Conservation (phyloP, 2,888 invertebrate genomes). For the Luperina nickerlii region DNA sequence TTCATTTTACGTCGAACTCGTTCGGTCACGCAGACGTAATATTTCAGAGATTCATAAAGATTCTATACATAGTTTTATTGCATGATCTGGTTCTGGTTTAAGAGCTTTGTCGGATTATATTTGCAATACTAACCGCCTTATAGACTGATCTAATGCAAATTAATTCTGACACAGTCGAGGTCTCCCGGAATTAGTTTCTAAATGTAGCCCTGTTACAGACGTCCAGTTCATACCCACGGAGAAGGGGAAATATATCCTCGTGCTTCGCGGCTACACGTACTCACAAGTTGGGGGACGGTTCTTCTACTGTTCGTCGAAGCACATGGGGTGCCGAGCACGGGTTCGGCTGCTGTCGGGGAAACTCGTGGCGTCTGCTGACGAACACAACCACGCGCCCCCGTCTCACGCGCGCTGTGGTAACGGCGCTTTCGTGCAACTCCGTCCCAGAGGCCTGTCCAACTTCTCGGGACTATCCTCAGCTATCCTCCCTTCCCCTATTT, state of each 20-base stretch:
- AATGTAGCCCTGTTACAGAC: conserved; percentile 79
- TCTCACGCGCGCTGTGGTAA: conserved; percentile 88
- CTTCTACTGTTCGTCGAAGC: conserved; percentile 88
- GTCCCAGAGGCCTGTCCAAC: conserved; percentile 75
- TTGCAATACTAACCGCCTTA: conserved; percentile 8
- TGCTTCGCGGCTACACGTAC: conserved; percentile 86
- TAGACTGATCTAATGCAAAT: conserved; percentile 5
- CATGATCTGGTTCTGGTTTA: conserved; percentile 15
- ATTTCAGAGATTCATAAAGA: background rate
- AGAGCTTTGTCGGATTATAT: conserved; percentile 21
- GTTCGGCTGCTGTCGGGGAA: conserved; percentile 83
- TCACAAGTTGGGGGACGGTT: conserved; percentile 88
- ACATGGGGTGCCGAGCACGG: conserved; percentile 86
- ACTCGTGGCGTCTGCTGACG: conserved; percentile 84
- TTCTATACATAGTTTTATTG: conserved; percentile 8
- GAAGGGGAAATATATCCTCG: conserved; percentile 87
- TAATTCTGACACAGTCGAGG: background rate
- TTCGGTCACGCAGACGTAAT: conserved; percentile 1
- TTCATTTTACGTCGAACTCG: background rate
- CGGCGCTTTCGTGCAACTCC: conserved; percentile 87
- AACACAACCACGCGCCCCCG: conserved; percentile 86
- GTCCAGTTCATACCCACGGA: conserved; percentile 89
- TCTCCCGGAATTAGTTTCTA: conserved; percentile 60
- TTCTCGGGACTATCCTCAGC: conserved; percentile 67
- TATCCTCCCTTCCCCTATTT: conserved; percentile 77